These are phyloP conservation scores for Heloderma charlesbogerti DNA, from an alignment of 2,113 vertebrate species.

Conservation along the genomic window DNA sequence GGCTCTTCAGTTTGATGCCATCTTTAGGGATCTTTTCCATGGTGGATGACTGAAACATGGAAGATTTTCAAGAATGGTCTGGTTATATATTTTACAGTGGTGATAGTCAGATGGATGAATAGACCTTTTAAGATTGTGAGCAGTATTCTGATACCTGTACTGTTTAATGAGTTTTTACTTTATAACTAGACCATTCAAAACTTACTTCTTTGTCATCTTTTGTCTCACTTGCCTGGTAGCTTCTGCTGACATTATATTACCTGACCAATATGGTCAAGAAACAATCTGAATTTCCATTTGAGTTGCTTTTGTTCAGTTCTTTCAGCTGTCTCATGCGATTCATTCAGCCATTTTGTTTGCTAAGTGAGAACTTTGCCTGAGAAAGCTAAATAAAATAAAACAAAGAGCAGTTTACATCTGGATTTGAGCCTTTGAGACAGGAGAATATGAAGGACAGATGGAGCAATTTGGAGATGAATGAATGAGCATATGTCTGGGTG, in stretches of 20 bases:
- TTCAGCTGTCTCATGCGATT: neutral
- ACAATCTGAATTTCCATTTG: neutral
- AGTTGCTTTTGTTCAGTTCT: neutral
- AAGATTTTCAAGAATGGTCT: neutral
- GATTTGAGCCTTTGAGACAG: neutral
- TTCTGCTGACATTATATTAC: neutral
- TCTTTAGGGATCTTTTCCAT: neutral
- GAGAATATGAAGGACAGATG: slow-evolving; percentile 5
- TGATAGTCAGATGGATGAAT: neutral
- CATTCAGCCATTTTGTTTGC: slow-evolving; percentile 27
- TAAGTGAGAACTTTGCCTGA: slow-evolving; percentile 14
- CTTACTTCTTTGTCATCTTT: neutral
- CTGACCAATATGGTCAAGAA: neutral
- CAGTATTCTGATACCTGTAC: neutral
- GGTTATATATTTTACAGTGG: neutral
- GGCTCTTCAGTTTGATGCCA: neutral
- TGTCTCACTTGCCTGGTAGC: neutral
- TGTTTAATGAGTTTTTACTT: neutral
- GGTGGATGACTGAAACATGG: neutral
- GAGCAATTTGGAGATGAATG: neutral
- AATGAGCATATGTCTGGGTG: neutral
- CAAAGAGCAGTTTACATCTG: neutral
- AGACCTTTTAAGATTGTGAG: neutral
- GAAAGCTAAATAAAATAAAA: slow-evolving; percentile 3
- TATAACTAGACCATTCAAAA: neutral